These are phyloP conservation scores for Lepidocyrtoides sp. DNA, from an alignment of 2,888 invertebrate genomes.

Conservation along the genomic window DNA sequence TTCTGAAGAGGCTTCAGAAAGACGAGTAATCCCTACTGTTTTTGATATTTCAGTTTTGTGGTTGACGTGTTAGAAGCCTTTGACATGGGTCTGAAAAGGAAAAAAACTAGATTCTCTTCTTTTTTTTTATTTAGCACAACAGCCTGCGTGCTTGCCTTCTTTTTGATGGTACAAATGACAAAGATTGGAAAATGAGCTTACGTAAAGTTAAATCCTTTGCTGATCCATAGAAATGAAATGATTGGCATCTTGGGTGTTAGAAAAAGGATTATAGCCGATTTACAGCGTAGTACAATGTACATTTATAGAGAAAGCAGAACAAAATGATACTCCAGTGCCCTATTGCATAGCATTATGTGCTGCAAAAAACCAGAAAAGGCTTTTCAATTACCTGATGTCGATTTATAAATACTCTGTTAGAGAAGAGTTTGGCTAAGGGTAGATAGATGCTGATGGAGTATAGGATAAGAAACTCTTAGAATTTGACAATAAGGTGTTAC, in stretches of 20 bases:
- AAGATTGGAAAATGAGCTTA: background rate
- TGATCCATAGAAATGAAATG: slow-evolving; percentile 67
- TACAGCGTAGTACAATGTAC: no score
- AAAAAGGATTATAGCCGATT: background rate
- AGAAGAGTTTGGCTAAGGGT: no score
- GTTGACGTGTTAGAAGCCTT: slow-evolving; percentile 28
- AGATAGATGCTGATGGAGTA: slow-evolving; percentile 1
- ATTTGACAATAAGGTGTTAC: slow-evolving; percentile 18
- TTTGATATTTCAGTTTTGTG: slow-evolving; percentile 41
- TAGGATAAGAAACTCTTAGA: slow-evolving; percentile 20
- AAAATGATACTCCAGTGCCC: background rate
- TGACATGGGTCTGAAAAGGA: slow-evolving; percentile 27
- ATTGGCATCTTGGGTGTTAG: slow-evolving; percentile 65
- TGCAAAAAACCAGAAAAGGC: slow-evolving; percentile 16
- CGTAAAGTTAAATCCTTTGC: slow-evolving; percentile 15
- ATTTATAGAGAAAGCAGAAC: slow-evolving; percentile 10
- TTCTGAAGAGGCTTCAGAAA: background rate
- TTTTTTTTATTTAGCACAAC: background rate
- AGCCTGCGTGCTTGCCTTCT: background rate
- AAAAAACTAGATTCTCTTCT: slow-evolving; percentile 1
- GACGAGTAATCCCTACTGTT: background rate
- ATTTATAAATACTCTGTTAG: background rate
- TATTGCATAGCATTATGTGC: slow-evolving; percentile 26
- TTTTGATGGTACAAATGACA: background rate
- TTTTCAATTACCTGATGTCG: slow-evolving; percentile 65